Evolutionary conservation across 1,140 invertebrate genomes (phyloP).

Genomic region (Drosophila rufa): DNA sequence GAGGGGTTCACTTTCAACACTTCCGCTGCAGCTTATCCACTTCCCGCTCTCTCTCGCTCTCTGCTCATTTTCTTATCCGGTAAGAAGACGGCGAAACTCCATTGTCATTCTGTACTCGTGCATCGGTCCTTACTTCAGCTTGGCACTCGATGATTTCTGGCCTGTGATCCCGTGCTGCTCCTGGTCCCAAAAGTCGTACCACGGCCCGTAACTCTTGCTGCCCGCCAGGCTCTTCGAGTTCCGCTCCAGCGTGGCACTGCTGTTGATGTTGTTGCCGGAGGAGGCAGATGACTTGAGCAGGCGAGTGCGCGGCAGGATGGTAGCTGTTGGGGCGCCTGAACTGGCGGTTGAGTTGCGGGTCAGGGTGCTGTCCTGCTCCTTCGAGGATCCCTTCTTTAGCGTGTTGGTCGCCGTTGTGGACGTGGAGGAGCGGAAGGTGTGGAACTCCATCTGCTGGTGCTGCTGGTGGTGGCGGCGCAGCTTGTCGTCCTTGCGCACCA

Average conservation of each 20-base stretch:
- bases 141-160: slow-evolving; percentile 66
- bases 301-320: slow-evolving; percentile 90
- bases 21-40: slow-evolving; percentile 5
- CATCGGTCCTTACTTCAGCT: slow-evolving; percentile 71
- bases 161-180: slow-evolving; percentile 70
- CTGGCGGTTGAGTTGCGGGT: slow-evolving; percentile 70
- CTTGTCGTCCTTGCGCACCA: slow-evolving; percentile 86
- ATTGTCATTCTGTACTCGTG: slow-evolving; percentile 74
- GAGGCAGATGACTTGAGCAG: slow-evolving; percentile 84
- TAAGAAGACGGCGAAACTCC: slow-evolving; percentile 84
- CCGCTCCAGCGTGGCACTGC: slow-evolving; percentile 72
- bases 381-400: slow-evolving; percentile 67
- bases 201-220: slow-evolving; percentile 92
- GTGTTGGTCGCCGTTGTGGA: slow-evolving; percentile 61
- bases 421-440: slow-evolving; percentile 84
- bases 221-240: slow-evolving; percentile 68
- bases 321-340: slow-evolving; percentile 83
- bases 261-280: slow-evolving; percentile 55
- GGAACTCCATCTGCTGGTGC: slow-evolving; percentile 86
- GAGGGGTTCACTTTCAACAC: neutral
- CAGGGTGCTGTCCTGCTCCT: slow-evolving; percentile 71
- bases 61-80: slow-evolving; percentile 71
- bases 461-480: slow-evolving; percentile 76
- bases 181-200: slow-evolving; percentile 94
- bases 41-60: slow-evolving; percentile 25